phyloP scores from a whole-genome alignment of 2,797 vertebrate genomes.

The Capromys pilorides region DNA sequence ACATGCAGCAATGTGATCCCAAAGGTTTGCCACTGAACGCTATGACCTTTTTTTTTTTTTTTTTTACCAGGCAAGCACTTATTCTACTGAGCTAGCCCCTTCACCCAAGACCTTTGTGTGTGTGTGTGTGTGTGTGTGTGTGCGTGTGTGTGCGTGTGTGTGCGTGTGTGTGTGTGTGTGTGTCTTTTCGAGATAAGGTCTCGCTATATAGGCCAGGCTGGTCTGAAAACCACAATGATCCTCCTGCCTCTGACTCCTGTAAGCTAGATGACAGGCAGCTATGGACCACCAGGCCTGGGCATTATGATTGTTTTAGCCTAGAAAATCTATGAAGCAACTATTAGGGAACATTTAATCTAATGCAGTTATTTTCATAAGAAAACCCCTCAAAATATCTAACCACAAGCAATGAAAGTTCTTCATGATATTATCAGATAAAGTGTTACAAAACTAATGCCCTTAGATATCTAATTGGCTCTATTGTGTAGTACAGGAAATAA shows the following conservation, averaged over 20 bases:
- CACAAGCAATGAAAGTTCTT: neutral
- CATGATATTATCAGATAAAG: neutral
- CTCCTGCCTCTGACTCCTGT: too few relatives aligned
- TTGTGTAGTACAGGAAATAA: neutral
- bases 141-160: too few relatives aligned
- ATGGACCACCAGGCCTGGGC: too few relatives aligned
- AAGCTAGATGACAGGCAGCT: too few relatives aligned
- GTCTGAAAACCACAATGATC: too few relatives aligned
- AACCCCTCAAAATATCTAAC: neutral
- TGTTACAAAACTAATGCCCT: neutral
- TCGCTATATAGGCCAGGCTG: too few relatives aligned
- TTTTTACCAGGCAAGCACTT: too few relatives aligned
- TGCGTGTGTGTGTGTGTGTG: too few relatives aligned
- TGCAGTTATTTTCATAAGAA: slow-evolving; percentile 12
- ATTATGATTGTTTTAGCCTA: neutral
- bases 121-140: too few relatives aligned
- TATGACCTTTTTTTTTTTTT: neutral
- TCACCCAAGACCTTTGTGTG: too few relatives aligned
- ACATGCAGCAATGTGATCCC: neutral
- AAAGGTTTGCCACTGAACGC: neutral
- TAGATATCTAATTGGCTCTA: neutral
- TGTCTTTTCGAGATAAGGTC: too few relatives aligned
- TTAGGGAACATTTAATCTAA: neutral
- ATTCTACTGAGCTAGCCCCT: too few relatives aligned
- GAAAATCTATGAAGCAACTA: slow-evolving; percentile 30